Base-by-base conservation (phyloP, 2,797 vertebrate species). In the Chelonia mydas region DNA sequence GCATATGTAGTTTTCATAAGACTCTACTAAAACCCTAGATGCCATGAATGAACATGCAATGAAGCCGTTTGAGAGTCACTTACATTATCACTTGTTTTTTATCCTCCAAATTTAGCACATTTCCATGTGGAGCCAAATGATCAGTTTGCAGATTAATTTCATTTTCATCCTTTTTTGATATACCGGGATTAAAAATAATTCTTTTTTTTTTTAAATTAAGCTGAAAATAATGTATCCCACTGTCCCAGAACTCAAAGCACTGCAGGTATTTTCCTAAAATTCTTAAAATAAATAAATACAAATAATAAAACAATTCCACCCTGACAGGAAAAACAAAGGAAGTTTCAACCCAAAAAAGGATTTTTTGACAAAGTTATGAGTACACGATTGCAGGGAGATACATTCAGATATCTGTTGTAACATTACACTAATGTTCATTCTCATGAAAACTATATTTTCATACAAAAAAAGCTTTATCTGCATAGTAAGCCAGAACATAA, bases 381-480 rank as follows among this genome's bases (percentile, higher is more conserved):
- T 81, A 68, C n/a, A 68, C 11, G n/a, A 37, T 21, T 19, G 33
- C 33, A 68, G n/a, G n/a, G 19, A 68, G 65, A 68, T 37, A 68
- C 7, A n/a, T 37, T 37, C 10, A n/a, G 19, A 68, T 19, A 86
- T 81, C 55, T 78, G 76, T 84, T 77, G 55, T 51, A 74, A 47
- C 21, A 31, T 28, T 45, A 68, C 5, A 9, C n/a, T 59, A 59
- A 37, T 51, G 17, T 76, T 82, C n/a, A 27, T 21, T 57, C 74
- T 76, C n/a, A 72, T 72, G 53, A 59, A 23, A 83, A 83, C 49
- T 65, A 28, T 83, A 77, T 77, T 77, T 41, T 61, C 86, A 91
- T 90, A 72, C 37, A 82, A 91, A 27, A 94, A 96, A 93, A 87
- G 76, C 7, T 94, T 93, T 84, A 92, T 87, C 84, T 95, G 84